These are phyloP conservation scores for Terebella lapidaria DNA, from an alignment of 2,888 invertebrate species.

Conservation along the genomic window DNA sequence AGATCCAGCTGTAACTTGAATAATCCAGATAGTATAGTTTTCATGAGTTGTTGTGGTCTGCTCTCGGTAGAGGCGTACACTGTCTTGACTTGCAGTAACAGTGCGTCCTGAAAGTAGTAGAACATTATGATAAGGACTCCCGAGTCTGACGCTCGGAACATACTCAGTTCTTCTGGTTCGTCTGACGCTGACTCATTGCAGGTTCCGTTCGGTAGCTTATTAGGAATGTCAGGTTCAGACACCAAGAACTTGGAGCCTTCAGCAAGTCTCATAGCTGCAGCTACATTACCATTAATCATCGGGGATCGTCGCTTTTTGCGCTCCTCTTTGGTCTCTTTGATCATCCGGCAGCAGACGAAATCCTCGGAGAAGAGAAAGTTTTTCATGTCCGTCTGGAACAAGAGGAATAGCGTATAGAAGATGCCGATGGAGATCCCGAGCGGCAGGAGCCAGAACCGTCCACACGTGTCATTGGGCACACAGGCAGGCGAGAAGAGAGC, in stretches of 20 bases:
- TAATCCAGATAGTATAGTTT: slow-evolving; percentile 19
- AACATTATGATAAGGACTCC: slow-evolving; percentile 26
- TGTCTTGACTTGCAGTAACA: slow-evolving; percentile 24
- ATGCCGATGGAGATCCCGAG: slow-evolving; percentile 18
- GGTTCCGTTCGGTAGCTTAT: background rate
- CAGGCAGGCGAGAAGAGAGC: slow-evolving; percentile 23
- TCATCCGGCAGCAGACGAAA: background rate
- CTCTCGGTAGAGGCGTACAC: slow-evolving; percentile 14
- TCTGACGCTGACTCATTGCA: background rate
- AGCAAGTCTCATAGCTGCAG: background rate
- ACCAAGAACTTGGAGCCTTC: background rate
- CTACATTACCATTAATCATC: background rate
- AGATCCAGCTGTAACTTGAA: slow-evolving; percentile 25
- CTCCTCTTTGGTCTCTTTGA: background rate
- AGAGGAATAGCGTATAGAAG: slow-evolving; percentile 21
- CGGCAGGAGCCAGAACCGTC: slow-evolving; percentile 18
- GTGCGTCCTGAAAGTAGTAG: slow-evolving; percentile 30
- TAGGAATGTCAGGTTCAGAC: background rate
- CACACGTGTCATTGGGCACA: slow-evolving; percentile 19
- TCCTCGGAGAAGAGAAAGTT: slow-evolving; percentile 22
- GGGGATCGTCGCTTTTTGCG: background rate
- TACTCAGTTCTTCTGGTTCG: background rate
- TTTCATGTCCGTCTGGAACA: slow-evolving; percentile 23
- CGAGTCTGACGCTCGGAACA: slow-evolving; percentile 6
- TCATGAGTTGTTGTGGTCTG: slow-evolving; percentile 13